A percentile compares a stretch with the other conserved stretches of the same genome.
Evolutionary conservation across 2,797 vertebrate genomes (phyloP).

Genomic region (Phaenicophaeus curvirostris): DNA sequence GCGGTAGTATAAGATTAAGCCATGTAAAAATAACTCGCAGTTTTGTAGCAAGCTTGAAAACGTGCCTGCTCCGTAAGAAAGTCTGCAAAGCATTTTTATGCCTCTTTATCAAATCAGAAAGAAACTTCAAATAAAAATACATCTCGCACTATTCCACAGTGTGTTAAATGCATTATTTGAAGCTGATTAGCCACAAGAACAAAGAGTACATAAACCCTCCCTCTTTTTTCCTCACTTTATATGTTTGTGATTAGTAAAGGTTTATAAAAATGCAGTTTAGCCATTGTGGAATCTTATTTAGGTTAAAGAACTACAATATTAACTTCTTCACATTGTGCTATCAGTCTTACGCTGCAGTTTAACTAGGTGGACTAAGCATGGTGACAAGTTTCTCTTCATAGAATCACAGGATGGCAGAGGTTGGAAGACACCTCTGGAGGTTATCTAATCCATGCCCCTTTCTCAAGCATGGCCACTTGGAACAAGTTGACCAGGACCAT

Average conservation of each 20-base stretch:
- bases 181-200: background rate
- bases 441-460: background rate
- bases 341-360: background rate
- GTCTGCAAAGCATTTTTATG: background rate
- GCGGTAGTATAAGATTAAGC: constrained; percentile 30
- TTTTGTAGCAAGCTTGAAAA: background rate
- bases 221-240: background rate
- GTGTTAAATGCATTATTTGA: background rate
- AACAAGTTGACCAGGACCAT: background rate
- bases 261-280: background rate
- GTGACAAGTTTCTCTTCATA: background rate
- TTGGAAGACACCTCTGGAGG: background rate
- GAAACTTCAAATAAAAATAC: background rate
- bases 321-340: background rate
- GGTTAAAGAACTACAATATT: background rate
- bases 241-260: background rate
- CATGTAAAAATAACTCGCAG: background rate
- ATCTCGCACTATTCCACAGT: background rate
- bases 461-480: background rate
- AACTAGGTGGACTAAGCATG: background rate
- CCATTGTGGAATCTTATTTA: background rate
- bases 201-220: accelerated
- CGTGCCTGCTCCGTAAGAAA: background rate
- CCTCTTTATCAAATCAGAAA: background rate
- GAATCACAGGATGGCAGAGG: background rate